Evolutionary conservation across 2,797 vertebrate genomes (phyloP), one percentile per base, ranked within the genome.

Genomic region (Spondyliosoma cantharus): DNA sequence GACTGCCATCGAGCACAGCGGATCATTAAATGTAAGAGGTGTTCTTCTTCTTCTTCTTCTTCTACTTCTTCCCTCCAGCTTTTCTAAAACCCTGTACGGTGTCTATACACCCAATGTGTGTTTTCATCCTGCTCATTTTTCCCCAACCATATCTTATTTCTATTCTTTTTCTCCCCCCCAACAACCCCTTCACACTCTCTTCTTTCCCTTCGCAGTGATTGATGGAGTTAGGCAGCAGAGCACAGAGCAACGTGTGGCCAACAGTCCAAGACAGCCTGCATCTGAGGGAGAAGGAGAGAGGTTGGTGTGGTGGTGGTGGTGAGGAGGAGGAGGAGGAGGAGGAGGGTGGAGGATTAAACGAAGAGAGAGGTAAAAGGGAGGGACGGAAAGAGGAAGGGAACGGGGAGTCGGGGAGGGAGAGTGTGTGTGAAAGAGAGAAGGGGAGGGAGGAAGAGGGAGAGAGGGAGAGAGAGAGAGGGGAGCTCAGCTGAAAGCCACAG

Each of bases 401-500:
- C 7, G 54, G 82, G 71, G 73, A 81, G 84, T 60, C 25, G n/a
- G 80, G 29, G 37, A 72, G 77, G 32, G 73, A 74, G 82, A 63
- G 69, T 70, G 85, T 72, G 79, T 64, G 81, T 52, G 81, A 73
- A 72, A 67, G 86, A 43, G 76, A 25, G 71, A 25, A 73, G 68
- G 71, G 67, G 57, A 79, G 86, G 70, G 81, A 63, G 90, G 76
- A 42, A 56, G 81, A 24, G 72, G 48, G 80, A 29, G 48, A 32
- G 68, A 48, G 76, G 60, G 83, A 80, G 80, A 72, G 83, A 75
- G 91, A 88, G 92, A 90, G 94, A 94, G 94, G 91, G 93, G 95
- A 96, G 96, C 97, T 97, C 96, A 98, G 96, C 96, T 97, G 97
- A 98, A 96, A 97, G 95, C 95, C 94, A 96, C 96, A 96, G 96